A percentile compares a stretch with the other conserved stretches of the same genome.
Conservation (phyloP, 2,888 invertebrate species). For the Pristionchus mayeri region DNA sequence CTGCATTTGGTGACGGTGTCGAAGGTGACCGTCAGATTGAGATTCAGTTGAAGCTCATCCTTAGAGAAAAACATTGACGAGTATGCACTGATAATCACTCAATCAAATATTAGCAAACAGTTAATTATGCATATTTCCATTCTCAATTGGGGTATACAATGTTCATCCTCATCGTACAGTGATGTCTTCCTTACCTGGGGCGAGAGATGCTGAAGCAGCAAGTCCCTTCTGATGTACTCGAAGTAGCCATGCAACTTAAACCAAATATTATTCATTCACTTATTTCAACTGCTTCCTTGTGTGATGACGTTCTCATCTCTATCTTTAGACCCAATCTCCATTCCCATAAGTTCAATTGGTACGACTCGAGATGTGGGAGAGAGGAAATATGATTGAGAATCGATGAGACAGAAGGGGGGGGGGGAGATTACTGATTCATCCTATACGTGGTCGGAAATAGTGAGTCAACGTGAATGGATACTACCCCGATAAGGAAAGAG, state of each 20-base stretch:
- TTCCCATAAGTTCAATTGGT: not conserved
- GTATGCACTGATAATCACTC: too few species aligned
- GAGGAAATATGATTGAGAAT: not conserved
- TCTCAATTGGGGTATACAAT: too few species aligned
- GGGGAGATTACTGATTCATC: not conserved
- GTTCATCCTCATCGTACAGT: too few species aligned
- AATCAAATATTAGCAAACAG: too few species aligned
- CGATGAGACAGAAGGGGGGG: not conserved
- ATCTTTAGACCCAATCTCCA: not conserved
- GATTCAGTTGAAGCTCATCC: conserved; percentile 72
- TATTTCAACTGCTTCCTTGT: not conserved
- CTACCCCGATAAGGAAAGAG: not conserved
- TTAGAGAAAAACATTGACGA: conserved; percentile 33
- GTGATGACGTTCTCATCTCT: not conserved
- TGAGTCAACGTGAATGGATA: not conserved
- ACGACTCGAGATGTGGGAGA: not conserved
- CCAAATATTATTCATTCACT: not conserved
- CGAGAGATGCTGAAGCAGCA: conserved; percentile 64
- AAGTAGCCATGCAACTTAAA: conserved; percentile 75
- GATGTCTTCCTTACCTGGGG: conserved; percentile 23
- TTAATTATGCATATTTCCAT: too few species aligned
- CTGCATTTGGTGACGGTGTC: conserved; percentile 73
- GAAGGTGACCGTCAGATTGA: conserved; percentile 72
- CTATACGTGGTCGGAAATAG: too few species aligned
- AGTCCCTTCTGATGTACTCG: conserved; percentile 76